Evolutionary conservation across 2,113 vertebrate genomes (phyloP).

Genomic region (Leptodactylus fuscus): DNA sequence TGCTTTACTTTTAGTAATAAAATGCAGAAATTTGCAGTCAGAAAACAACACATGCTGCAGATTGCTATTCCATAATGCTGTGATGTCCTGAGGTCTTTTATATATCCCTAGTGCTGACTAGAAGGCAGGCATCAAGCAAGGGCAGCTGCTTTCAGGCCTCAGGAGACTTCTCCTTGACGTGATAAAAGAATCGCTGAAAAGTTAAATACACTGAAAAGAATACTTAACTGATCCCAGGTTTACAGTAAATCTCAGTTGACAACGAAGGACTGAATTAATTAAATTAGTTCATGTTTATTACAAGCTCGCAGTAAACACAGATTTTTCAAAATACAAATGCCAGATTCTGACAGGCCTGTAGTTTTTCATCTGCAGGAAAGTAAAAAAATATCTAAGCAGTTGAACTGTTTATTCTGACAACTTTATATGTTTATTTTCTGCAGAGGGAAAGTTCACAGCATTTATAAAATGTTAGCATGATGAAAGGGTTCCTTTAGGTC

Average conservation of each 20-base stretch:
- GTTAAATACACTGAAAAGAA: slow-evolving; percentile 62
- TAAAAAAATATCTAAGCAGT: background rate
- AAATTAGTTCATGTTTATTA: slow-evolving; percentile 60
- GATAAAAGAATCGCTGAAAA: slow-evolving; percentile 61
- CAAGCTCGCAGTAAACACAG: slow-evolving; percentile 53
- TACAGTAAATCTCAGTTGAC: slow-evolving; percentile 60
- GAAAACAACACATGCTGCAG: slow-evolving; percentile 60
- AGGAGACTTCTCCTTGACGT: slow-evolving; percentile 60
- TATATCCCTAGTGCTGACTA: slow-evolving; percentile 59
- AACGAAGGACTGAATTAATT: slow-evolving; percentile 60
- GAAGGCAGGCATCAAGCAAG: slow-evolving; percentile 61
- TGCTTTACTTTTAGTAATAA: slow-evolving; percentile 44
- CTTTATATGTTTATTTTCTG: background rate
- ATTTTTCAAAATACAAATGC: slow-evolving; percentile 56
- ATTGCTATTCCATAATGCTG: slow-evolving; percentile 59
- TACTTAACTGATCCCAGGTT: slow-evolving; percentile 62
- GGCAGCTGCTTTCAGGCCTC: slow-evolving; percentile 58
- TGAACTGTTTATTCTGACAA: slow-evolving; percentile 23
- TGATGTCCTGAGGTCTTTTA: slow-evolving; percentile 60
- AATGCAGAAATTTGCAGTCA: slow-evolving; percentile 55
- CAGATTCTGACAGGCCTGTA: slow-evolving; percentile 35
- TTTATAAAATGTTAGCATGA: background rate
- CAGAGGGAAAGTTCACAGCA: background rate
- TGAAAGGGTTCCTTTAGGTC: background rate
- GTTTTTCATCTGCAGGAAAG: slow-evolving; percentile 29